Base-by-base conservation (phyloP, 2,888 invertebrate genomes). In the Hanleya hanleyi region DNA sequence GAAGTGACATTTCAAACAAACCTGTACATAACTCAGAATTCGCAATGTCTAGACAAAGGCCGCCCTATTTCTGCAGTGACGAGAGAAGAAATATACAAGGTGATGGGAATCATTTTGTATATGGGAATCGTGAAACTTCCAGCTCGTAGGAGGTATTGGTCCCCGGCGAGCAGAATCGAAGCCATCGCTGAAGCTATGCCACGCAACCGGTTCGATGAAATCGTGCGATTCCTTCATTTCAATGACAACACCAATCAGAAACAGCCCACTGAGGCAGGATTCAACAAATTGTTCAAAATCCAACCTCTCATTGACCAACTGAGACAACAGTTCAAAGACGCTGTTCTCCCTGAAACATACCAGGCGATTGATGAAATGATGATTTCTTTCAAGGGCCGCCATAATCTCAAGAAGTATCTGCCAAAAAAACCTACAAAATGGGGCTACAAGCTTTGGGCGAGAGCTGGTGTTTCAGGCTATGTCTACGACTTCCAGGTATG, bases 381-480 rank as follows among this genome's bases (percentile, higher is more conserved):
- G 74, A 68, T 75, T 18, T 32, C 69, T 18, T 72, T 75, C 61
- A 75, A 70, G 47, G 75, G 75, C 1, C 72, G 64, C 22, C 38
- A 38, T 35, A 57, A 65, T 18, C n/a, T 71, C 32, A 77, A 74
- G 41, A 70, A 72, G 38, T 73, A 74, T 37, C 73, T 76, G 35
- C 51, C 69, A 35, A 73, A 69, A n/a, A 77, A 74, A 38, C 71
- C 77, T 26, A 69, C 72, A 37, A 70, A 74, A 35, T 71, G 73
- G 74, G 76, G 75, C 2, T 75, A 73, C 64, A 80, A 78, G 61
- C 29, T 75, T 9, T 75, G 77, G 76, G 73, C 77, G n/a, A 22
- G 77, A 0, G 75, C 77, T 67, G 75, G 80, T n/a, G 69, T 70
- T 18, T 76, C 74, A 29, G 77, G 75, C 4, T 62, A 75, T 36